Evolutionary conservation across 2,797 vertebrate species (phyloP).

Genomic region (Uromys caudimaculatus): DNA sequence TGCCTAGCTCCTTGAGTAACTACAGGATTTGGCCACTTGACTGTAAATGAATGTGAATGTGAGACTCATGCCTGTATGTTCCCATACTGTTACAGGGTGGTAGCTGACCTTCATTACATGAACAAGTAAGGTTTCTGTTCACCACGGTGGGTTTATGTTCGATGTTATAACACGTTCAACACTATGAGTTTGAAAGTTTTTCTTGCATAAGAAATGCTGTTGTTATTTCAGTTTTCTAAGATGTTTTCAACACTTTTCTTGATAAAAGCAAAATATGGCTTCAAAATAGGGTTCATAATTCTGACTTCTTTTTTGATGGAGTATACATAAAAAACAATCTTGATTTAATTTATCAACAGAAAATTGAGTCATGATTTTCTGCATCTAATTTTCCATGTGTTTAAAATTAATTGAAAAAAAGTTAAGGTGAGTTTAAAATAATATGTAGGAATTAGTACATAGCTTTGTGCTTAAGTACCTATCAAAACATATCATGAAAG

Average conservation of each 20-base stretch:
- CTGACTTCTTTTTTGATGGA: not conserved
- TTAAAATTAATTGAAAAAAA: constrained; percentile 41
- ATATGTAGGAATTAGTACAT: not conserved
- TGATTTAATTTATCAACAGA: not conserved
- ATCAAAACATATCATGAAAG: not conserved
- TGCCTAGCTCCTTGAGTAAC: not conserved
- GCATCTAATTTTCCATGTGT: not conserved
- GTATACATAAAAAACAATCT: not conserved
- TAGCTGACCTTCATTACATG: not conserved
- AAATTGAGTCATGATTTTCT: not conserved
- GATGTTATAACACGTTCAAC: not conserved
- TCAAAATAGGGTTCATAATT: constrained; percentile 20
- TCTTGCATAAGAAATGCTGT: not conserved
- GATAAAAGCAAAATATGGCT: not conserved
- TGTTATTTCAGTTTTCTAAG: not conserved
- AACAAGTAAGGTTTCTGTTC: not conserved
- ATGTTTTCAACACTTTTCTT: not conserved
- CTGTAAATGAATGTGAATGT: not conserved
- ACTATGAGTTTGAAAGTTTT: not conserved
- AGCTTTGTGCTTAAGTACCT: not conserved
- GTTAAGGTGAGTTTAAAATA: not conserved
- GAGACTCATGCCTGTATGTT: not conserved
- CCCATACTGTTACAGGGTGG: not conserved
- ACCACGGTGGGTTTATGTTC: not conserved
- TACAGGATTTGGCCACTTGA: not conserved